Percentiles rank a stretch among this genome's conserved stretches.
These are phyloP conservation scores for Andrena praecox DNA, from an alignment of 2,888 invertebrate species.

Conservation along the genomic window DNA sequence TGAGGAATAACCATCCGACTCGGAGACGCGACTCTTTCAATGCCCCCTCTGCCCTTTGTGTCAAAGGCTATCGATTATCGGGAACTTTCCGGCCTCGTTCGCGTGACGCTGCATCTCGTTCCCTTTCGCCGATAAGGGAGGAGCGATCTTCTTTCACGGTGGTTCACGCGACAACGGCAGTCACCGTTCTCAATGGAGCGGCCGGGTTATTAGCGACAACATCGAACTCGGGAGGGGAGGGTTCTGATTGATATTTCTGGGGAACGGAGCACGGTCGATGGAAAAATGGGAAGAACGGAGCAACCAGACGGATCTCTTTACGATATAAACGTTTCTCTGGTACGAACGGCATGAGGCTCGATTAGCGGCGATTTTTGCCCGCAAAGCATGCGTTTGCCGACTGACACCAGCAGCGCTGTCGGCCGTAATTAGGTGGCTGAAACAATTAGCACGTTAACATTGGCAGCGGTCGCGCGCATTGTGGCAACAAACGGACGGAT, in stretches of 20 bases:
- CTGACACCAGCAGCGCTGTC: background rate
- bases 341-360: background rate
- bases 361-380: conserved; percentile 1
- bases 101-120: conserved; percentile 6
- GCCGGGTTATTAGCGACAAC: conserved; percentile 5
- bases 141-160: background rate
- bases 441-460: conserved; percentile 61
- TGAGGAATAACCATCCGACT: conserved; percentile 41
- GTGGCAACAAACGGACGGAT: conserved; percentile 27
- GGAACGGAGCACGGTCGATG: conserved; percentile 20
- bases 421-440: conserved; percentile 44
- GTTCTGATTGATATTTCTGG: conserved; percentile 38
- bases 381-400: background rate
- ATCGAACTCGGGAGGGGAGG: background rate
- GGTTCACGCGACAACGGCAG: background rate
- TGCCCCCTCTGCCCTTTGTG: conserved; percentile 27
- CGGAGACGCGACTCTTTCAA: conserved; percentile 15
- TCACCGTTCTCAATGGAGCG: background rate
- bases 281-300: background rate
- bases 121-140: background rate
- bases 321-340: background rate
- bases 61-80: conserved; percentile 62
- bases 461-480: conserved; percentile 16
- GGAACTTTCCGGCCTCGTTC: conserved; percentile 23
- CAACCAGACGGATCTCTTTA: background rate